Base-by-base conservation (phyloP, 2,113 vertebrate genomes). In the Colinus virginianus region DNA sequence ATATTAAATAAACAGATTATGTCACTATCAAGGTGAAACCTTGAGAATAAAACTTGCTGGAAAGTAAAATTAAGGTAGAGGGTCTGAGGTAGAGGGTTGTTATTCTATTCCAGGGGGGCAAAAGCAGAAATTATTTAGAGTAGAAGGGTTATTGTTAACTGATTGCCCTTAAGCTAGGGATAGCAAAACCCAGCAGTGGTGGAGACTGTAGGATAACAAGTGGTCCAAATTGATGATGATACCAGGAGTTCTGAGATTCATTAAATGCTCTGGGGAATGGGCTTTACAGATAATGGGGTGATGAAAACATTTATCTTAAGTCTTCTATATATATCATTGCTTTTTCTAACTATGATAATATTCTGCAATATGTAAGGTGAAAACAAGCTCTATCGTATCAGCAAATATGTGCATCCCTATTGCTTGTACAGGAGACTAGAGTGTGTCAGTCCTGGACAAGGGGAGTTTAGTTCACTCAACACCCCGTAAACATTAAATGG, bases 241-340 rank as follows among this genome's bases (percentile, higher is more conserved):
- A 12, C 3, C 23, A 53, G 13, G 23, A 87, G 14, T 59, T n/a
- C n/a, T 67, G 30, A 76, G 13, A 32, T 76, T 53, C n/a, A 11
- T 4, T 4, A 87, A 19, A 38, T 79, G 49, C 51, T 67, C 42
- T 51, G n/a, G 10, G 8, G 14, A 76, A 84, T 2, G 64, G 7
- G 3, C 9, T 53, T 3, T 53, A 45, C 13, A 72, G 36, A 63
- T 5, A 21, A 1, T 3, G 4, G 2, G 2, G 2, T 62, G 8
- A 51, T 82, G 55, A 64, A n/a, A 4, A 49, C 2, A 36, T 72
- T 68, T 34, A 16, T 55, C 11, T 46, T 64, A 42, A 59, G 38
- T 82, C 17, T 5, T 70, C 25, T 42, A 23, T 3, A 0, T 40
- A 11, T 40, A 74, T 48, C 6, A 18, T n/a, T 45, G 3, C 1